Evolutionary conservation across 2,113 vertebrate genomes (phyloP).

Genomic region (Trichechus manatus): DNA sequence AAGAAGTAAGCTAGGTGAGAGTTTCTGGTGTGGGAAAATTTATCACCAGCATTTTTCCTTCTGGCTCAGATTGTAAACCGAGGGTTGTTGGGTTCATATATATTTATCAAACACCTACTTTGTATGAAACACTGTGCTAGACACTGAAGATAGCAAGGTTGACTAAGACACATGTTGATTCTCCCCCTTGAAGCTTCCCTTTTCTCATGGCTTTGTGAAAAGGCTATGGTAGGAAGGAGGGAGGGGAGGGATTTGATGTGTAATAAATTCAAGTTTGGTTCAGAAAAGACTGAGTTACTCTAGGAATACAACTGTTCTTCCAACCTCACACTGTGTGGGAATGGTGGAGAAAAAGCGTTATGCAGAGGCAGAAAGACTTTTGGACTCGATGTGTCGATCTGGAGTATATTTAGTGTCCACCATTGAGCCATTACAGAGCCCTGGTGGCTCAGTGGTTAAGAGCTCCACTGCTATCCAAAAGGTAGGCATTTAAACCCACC

Average conservation of each 20-base stretch:
- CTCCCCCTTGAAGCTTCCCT: neutral
- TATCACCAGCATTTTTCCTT: neutral
- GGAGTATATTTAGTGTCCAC: no score
- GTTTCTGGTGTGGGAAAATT: neutral
- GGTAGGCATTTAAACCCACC: no score
- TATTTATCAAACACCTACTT: neutral
- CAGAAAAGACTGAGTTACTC: neutral
- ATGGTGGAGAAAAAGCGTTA: neutral
- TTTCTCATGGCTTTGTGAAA: neutral
- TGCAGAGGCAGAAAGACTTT: no score
- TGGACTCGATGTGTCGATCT: no score
- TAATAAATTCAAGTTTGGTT: neutral
- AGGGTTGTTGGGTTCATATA: neutral
- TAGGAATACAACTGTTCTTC: neutral
- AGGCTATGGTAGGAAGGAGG: neutral
- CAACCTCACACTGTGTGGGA: neutral
- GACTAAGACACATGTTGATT: neutral
- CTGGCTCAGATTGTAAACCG: neutral
- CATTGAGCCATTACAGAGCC: no score
- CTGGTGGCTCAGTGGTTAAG: no score
- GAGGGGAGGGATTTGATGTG: neutral
- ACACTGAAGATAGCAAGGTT: neutral
- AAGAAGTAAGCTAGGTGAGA: neutral
- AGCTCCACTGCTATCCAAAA: no score
- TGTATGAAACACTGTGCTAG: neutral